These are phyloP conservation scores for Jacana jacana DNA, from an alignment of 2,113 vertebrate genomes.

Conservation along the genomic window DNA sequence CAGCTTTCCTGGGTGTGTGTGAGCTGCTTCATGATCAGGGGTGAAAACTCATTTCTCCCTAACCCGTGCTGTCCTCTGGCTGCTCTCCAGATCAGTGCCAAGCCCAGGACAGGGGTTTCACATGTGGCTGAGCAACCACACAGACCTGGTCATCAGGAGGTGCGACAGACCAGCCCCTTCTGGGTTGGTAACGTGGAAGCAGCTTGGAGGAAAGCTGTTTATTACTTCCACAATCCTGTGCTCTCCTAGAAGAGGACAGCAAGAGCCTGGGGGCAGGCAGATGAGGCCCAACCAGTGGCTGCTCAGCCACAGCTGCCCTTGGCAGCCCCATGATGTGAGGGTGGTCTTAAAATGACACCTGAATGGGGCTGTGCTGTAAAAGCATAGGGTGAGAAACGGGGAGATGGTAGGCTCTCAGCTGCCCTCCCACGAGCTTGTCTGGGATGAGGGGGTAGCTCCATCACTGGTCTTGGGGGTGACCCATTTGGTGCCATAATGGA, in stretches of 20 bases:
- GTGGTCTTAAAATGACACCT: not conserved
- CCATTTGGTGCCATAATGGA: accelerated
- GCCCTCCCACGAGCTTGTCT: not conserved
- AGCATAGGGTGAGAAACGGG: not conserved
- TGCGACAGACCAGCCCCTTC: accelerated
- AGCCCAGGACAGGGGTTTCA: not conserved
- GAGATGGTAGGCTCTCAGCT: not conserved
- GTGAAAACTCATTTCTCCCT: not conserved
- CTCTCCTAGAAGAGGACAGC: not conserved
- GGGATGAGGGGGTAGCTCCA: accelerated
- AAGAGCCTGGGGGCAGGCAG: not conserved
- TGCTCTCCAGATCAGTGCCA: not conserved
- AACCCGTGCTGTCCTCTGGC: not conserved
- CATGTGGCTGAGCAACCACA: not conserved
- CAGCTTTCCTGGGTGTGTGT: not conserved
- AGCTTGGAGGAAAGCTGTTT: not conserved
- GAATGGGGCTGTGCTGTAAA: not conserved
- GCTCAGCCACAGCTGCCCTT: accelerated
- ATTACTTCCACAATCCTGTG: not conserved
- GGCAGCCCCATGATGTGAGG: not conserved
- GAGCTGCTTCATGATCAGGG: not conserved
- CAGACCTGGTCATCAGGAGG: accelerated
- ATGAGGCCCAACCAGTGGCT: not conserved
- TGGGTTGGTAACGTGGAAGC: not conserved
- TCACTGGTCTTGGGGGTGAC: not conserved